A percentile compares a stretch with the other conserved stretches of the same genome.
These are phyloP conservation scores for Pagrus major DNA, from an alignment of 2,113 vertebrate species.

Conservation along the genomic window DNA sequence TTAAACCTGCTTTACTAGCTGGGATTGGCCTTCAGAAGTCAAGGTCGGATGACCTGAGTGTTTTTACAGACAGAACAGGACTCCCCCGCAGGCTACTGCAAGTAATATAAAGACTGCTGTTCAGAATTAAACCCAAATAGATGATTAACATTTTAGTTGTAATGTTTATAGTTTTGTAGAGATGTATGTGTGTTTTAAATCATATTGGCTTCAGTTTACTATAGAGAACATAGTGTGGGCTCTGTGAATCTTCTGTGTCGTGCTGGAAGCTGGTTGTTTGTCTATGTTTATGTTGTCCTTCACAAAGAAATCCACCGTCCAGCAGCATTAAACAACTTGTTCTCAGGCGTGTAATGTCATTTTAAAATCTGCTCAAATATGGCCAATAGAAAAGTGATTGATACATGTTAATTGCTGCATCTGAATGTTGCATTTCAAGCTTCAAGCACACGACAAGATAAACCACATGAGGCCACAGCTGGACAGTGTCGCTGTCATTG, in stretches of 20 bases:
- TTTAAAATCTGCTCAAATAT: no score
- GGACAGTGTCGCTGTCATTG: constrained; percentile 2
- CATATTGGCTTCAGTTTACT: no score
- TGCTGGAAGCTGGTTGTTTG: no score
- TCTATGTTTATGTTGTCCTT: no score
- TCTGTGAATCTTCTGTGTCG: no score
- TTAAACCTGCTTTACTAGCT: constrained; percentile 7
- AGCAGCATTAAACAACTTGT: no score
- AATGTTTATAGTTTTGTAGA: background rate
- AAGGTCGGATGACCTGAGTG: constrained; percentile 21
- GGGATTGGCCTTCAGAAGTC: constrained; percentile 35
- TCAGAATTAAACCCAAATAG: no score
- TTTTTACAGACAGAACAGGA: constrained; percentile 21
- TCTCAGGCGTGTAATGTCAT: no score
- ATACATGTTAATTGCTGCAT: no score
- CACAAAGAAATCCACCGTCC: no score
- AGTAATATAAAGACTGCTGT: background rate
- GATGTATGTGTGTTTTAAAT: background rate
- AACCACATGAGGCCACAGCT: constrained; percentile 24
- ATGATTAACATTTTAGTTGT: background rate
- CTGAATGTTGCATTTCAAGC: background rate
- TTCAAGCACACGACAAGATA: background rate
- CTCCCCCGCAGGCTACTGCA: background rate
- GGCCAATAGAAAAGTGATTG: no score
- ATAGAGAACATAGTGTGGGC: no score